These are phyloP conservation scores for Diabrotica virgifera DNA, from an alignment of 1,140 invertebrate species.

Conservation along the genomic window DNA sequence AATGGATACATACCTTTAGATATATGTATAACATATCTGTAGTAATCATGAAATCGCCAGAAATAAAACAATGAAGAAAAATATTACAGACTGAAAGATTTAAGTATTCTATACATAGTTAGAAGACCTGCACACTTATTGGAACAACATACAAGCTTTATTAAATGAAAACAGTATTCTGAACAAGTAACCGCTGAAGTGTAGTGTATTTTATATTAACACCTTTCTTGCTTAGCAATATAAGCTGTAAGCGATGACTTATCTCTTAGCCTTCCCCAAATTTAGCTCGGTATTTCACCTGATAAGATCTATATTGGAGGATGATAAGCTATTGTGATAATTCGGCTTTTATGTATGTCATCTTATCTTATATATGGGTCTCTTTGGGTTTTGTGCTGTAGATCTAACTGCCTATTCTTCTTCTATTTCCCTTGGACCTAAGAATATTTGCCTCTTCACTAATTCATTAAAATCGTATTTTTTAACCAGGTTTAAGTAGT, in stretches of 20 bases:
- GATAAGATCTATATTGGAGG: slow-evolving; percentile 25
- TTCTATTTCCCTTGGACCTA: slow-evolving; percentile 36
- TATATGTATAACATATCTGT: no score
- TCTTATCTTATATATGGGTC: slow-evolving; percentile 16
- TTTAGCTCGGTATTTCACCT: slow-evolving; percentile 32
- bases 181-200: no score
- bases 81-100: no score
- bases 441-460: background rate
- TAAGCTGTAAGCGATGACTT: slow-evolving; percentile 13
- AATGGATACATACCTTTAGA: no score
- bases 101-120: no score
- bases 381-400: slow-evolving; percentile 28
- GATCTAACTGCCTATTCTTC: slow-evolving; percentile 37
- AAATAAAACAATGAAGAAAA: no score
- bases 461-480: background rate
- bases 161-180: no score
- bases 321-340: slow-evolving; percentile 36
- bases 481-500: no score
- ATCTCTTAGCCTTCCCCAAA: slow-evolving; percentile 35
- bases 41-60: no score
- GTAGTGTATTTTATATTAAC: background rate
- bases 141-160: no score
- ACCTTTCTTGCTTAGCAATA: slow-evolving; percentile 15
- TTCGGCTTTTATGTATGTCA: slow-evolving; percentile 20
- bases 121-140: no score